Evolutionary conservation across 64 coral and sea anemone species (phyloP), one percentile per base, ranked within the genome.

Genomic region (Anthopleura sola): DNA sequence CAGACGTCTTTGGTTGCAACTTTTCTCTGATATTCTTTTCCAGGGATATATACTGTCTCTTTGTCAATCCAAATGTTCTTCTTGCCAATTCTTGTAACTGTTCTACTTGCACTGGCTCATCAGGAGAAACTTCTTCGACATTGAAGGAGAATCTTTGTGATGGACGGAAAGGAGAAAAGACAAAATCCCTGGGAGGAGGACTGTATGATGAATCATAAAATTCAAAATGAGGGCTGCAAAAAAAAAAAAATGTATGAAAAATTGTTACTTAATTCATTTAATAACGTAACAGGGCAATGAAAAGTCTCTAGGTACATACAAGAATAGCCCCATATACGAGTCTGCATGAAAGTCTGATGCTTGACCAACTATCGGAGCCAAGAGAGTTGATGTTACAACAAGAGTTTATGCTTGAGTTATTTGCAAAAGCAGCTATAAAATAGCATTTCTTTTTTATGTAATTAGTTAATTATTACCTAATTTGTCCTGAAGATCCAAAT

Each of bases 1-100:
- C 85, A 46, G 78, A 57, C 15, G 88, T 83, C 84, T 87, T 97
- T 78, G 94, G 54, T 1, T 31, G 46, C 31, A 62, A 74, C 14
- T 50, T 82, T 29, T 87, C 85, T 33, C 28, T 77, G 56, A 92
- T 83, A 13, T 32, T 28, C 48, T 92, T 92, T 24, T 92, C 85
- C 47, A 57, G 49, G 40, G 55, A 92, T 60, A 87, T 49, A 7
- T 89, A 84, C 19, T 55, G 49, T 68, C 46, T 71, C n/a, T 60
- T 97, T 36, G 21, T 86, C 13, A 97, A 77, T 13, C 46, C 28
- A 54, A 92, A 97, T 17, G 88, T 78, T 36, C 87, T 92, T 75
- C 69, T 84, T 8, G 92, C 90, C 17, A 97, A 78, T 11, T 92
- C 81, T 55, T 71, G 37, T 20, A 97, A 62, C 2, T 2, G 60